Conservation (phyloP, 2,113 vertebrate species). For the Mesembrinibis cayennensis region DNA sequence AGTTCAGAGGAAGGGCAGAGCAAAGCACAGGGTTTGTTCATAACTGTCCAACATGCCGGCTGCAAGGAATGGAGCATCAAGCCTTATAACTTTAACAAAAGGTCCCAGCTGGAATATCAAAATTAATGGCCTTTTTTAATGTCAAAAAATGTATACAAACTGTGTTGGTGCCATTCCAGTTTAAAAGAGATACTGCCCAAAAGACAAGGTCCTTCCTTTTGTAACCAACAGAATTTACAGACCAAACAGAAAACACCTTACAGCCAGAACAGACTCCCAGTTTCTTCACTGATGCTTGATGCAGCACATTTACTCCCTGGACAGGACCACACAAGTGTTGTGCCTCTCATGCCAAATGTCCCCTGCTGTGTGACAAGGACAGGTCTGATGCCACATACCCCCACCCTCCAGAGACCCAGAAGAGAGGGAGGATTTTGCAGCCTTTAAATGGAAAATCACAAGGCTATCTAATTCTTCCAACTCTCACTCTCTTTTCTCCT, state of each 20-base stretch:
- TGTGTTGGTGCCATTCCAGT: neutral
- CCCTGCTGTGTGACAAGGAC: neutral
- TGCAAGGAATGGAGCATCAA: neutral
- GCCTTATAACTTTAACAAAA: neutral
- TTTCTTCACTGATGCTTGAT: neutral
- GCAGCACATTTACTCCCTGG: neutral
- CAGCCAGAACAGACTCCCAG: neutral
- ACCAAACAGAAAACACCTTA: neutral
- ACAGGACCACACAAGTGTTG: neutral
- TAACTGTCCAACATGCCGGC: neutral
- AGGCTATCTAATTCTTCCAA: neutral
- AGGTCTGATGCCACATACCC: neutral
- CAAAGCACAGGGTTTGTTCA: neutral
- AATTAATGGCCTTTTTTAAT: neutral
- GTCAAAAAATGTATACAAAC: neutral
- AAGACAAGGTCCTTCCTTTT: neutral
- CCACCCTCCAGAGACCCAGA: neutral
- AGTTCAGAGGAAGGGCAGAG: neutral
- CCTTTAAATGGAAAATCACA: neutral
- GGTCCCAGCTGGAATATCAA: neutral
- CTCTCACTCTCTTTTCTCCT: neutral
- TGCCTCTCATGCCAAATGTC: neutral
- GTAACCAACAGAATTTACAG: neutral
- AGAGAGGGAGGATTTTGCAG: neutral
- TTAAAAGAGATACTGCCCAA: neutral